These are phyloP conservation scores for Ardeotis arabs DNA, from an alignment of 2,113 vertebrate species.

Conservation along the genomic window DNA sequence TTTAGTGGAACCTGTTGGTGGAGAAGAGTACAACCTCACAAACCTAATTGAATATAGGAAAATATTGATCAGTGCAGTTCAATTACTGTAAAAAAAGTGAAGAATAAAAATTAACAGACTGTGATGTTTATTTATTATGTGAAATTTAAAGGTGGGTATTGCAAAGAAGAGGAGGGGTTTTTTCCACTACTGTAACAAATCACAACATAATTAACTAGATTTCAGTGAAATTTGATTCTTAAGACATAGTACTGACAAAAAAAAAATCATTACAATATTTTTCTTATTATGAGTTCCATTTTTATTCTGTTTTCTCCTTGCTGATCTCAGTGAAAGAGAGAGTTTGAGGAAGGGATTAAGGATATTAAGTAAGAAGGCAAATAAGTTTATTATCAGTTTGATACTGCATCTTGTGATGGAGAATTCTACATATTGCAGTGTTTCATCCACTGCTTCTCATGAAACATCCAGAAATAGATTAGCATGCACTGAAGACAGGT, in stretches of 20 bases:
- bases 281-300: background rate
- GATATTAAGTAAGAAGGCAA: background rate
- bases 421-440: background rate
- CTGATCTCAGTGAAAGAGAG: background rate
- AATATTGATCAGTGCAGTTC: background rate
- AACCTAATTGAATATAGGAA: background rate
- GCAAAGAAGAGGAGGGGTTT: background rate
- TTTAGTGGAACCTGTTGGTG: background rate
- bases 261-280: background rate
- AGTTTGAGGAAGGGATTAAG: background rate
- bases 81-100: background rate
- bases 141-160: background rate
- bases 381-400: background rate
- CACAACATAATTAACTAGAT: background rate
- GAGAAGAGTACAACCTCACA: background rate
- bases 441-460: background rate
- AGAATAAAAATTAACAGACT: slow-evolving; percentile 26
- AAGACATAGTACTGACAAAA: background rate
- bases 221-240: background rate
- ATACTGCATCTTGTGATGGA: background rate
- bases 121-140: background rate
- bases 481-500: background rate
- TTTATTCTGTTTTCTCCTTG: background rate
- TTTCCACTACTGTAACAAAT: background rate
- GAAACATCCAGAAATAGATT: background rate